phyloP scores from a whole-genome alignment of 1,140 invertebrate genomes.

The Listronotus oregonensis region DNA sequence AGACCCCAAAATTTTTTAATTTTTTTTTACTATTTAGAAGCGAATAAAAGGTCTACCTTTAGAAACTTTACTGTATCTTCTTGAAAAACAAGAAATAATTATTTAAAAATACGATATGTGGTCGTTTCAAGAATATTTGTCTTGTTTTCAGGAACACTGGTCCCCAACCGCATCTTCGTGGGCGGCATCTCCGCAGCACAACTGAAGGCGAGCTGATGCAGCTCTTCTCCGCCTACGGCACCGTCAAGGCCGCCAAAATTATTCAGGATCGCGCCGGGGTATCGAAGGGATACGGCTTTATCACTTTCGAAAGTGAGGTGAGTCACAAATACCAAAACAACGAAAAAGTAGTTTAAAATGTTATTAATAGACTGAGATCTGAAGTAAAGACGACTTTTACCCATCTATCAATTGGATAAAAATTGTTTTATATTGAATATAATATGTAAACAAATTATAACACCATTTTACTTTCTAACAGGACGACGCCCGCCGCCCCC shows the following conservation, averaged over 20 bases:
- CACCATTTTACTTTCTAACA: not conserved
- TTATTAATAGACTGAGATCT: too few relatives aligned
- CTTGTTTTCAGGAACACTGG: constrained; percentile 66
- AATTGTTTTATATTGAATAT: too few relatives aligned
- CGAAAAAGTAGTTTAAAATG: too few relatives aligned
- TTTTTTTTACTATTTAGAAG: too few relatives aligned
- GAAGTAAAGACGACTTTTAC: too few relatives aligned
- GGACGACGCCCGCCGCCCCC: constrained; percentile 80
- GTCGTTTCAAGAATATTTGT: too few relatives aligned
- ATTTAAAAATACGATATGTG: too few relatives aligned
- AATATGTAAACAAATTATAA: not conserved
- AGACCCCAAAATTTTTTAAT: too few relatives aligned
- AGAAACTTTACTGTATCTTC: too few relatives aligned
- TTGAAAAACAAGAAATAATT: too few relatives aligned
- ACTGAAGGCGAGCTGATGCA: constrained; percentile 82
- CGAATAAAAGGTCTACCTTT: too few relatives aligned
- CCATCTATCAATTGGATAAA: too few relatives aligned
- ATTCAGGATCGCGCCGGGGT: constrained; percentile 92
- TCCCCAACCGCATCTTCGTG: constrained; percentile 94
- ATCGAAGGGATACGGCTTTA: constrained; percentile 94
- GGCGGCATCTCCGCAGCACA: constrained; percentile 88
- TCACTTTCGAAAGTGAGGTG: constrained; percentile 88
- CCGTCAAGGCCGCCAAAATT: constrained; percentile 92
- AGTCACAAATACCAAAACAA: not conserved
- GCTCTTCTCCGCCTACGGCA: constrained; percentile 85